These are phyloP conservation scores for Ichneumoninae sp. DNA, from an alignment of 2,888 invertebrate species.

Conservation along the genomic window DNA sequence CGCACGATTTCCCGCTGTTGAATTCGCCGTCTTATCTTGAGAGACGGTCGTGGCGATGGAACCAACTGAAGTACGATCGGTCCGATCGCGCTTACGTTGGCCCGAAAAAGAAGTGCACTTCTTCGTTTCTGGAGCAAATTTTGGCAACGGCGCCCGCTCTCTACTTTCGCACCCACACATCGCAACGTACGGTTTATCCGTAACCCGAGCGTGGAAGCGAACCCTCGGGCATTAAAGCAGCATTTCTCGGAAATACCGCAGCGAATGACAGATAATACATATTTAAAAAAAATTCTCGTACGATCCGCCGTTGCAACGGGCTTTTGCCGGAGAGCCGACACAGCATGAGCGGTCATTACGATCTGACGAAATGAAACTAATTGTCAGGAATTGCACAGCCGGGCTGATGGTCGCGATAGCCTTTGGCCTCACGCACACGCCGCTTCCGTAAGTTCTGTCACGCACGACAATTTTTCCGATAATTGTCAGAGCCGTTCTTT, in stretches of 20 bases:
- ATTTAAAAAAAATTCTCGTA: background rate
- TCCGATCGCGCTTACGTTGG: too few relatives aligned
- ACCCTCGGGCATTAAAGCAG: background rate
- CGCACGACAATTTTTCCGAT: slow-evolving; percentile 54
- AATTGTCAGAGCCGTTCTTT: background rate
- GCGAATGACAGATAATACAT: background rate
- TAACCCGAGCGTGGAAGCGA: background rate
- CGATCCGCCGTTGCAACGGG: background rate
- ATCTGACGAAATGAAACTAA: slow-evolving; percentile 37
- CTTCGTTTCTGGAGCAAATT: background rate
- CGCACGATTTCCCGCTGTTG: background rate
- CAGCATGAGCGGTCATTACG: slow-evolving; percentile 21
- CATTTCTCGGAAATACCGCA: background rate
- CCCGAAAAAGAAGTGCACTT: too few relatives aligned
- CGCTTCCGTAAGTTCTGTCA: slow-evolving; percentile 36
- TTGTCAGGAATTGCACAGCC: slow-evolving; percentile 45
- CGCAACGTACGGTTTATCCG: background rate
- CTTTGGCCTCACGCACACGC: slow-evolving; percentile 36
- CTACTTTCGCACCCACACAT: too few relatives aligned
- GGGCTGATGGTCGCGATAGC: slow-evolving; percentile 1
- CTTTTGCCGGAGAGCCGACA: background rate
- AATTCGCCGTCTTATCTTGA: too few relatives aligned
- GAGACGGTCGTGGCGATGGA: too few relatives aligned
- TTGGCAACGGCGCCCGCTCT: background rate
- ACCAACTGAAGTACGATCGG: too few relatives aligned